Percentiles rank a stretch among this genome's conserved stretches.
Evolutionary conservation across 2,888 invertebrate species (phyloP).

Genomic region (Habroteleia sp.): DNA sequence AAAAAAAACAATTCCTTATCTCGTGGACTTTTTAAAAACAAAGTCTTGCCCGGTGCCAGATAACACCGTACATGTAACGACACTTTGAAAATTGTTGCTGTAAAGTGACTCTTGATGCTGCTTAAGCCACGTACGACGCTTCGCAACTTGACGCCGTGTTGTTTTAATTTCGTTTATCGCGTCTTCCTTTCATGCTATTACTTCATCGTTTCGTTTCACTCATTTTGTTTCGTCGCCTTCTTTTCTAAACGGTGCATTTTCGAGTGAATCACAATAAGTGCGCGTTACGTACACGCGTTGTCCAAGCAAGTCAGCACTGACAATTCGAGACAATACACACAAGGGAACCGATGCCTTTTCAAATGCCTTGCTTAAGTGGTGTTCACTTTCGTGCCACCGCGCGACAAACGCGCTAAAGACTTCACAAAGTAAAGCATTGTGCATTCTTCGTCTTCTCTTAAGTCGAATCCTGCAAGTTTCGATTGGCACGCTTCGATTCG

Average conservation of each 20-base stretch:
- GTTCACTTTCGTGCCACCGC: constrained; percentile 73
- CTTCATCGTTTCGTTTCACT: constrained; percentile 11
- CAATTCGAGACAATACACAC: constrained; percentile 76
- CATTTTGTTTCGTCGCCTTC: constrained; percentile 15
- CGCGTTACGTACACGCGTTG: constrained; percentile 51
- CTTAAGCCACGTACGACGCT: constrained; percentile 35
- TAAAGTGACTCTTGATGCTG: constrained; percentile 51
- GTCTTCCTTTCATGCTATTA: constrained; percentile 17
- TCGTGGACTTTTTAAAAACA: constrained; percentile 18
- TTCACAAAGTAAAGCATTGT: constrained; percentile 50
- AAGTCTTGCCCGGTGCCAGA: constrained; percentile 13
- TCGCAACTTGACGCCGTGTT: constrained; percentile 43
- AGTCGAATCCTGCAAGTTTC: constrained; percentile 21
- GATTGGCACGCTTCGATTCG: no score
- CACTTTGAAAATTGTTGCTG: constrained; percentile 24
- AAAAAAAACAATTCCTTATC: constrained; percentile 2
- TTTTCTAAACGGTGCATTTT: constrained; percentile 51
- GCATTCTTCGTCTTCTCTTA: constrained; percentile 32
- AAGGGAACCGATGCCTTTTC: constrained; percentile 77
- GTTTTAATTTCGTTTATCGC: constrained; percentile 19
- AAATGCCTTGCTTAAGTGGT: constrained; percentile 78
- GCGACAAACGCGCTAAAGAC: constrained; percentile 36
- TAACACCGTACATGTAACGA: constrained; percentile 2
- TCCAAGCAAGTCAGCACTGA: constrained; percentile 65
- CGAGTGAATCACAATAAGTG: constrained; percentile 62